Evolutionary conservation across 2,888 invertebrate species (phyloP).

Genomic region (Oegoconia quadripuncta): DNA sequence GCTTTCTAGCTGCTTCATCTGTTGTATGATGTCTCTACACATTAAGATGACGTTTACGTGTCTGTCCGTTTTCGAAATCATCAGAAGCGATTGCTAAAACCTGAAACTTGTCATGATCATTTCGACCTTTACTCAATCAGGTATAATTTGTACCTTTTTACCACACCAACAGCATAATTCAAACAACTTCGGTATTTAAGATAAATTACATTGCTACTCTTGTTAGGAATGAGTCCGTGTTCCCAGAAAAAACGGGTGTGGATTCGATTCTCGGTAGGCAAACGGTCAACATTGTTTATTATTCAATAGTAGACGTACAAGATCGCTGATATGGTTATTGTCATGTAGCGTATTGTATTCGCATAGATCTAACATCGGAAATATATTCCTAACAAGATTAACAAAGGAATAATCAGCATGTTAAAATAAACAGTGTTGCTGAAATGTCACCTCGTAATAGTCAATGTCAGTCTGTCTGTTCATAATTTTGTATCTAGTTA

Average conservation of each 20-base stretch:
- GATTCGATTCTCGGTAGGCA: slow-evolving; percentile 42
- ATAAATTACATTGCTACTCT: slow-evolving; percentile 46
- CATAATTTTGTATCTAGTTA: neutral
- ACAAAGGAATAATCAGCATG: slow-evolving; percentile 46
- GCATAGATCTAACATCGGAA: too few species aligned
- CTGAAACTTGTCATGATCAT: too few species aligned
- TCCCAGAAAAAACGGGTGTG: slow-evolving; percentile 45
- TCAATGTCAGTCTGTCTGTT: slow-evolving; percentile 1
- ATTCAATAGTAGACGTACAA: slow-evolving; percentile 57
- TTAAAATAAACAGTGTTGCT: slow-evolving; percentile 14
- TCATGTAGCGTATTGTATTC: too few species aligned
- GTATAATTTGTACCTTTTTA: too few species aligned
- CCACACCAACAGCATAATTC: too few species aligned
- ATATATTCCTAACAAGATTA: slow-evolving; percentile 71
- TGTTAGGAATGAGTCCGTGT: slow-evolving; percentile 66
- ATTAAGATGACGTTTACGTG: too few species aligned
- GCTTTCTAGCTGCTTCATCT: too few species aligned
- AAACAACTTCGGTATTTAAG: too few species aligned
- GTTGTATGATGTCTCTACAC: too few species aligned
- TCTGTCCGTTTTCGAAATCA: too few species aligned
- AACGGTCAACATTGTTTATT: slow-evolving; percentile 38
- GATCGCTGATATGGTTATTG: slow-evolving; percentile 50
- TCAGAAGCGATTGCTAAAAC: too few species aligned
- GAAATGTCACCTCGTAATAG: neutral
- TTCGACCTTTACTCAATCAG: too few species aligned